Base-by-base conservation (phyloP, 2,113 vertebrate genomes). In the Cyphomyrus plagiostoma region DNA sequence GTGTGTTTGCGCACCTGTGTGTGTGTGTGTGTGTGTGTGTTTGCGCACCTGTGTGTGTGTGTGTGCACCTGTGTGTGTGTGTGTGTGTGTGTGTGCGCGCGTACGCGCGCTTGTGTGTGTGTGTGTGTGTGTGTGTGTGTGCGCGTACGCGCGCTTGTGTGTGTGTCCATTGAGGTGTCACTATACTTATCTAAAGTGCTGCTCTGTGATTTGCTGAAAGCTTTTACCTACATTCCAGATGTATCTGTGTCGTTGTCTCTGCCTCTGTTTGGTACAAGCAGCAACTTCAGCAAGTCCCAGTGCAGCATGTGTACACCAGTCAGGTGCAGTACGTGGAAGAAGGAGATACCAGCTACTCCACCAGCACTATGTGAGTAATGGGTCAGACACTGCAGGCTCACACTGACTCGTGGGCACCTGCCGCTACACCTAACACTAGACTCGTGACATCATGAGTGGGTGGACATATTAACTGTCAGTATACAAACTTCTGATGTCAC, bases 241-340 rank as follows among this genome's bases (percentile, higher is more conserved):
- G 19, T 46, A 21, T 46, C 82, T 46, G 80, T 48, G 7, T 23
- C 23, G 11, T 9, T 9, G 82, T 84, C 70, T 66, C 58, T 13
- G 26, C 17, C n/a, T 87, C 74, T 82, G 30, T 49, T 89, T 97
- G 96, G 96, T 97, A 87, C 96, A 97, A 94, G n/a, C 95, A 95
- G 92, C 97, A 98, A 94, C 95, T 98, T 35, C 96, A 97, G 92
- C 95, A 97, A 94, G 97, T 98, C 39, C 96, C 97, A 0, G 97
- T 98, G 52, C 95, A 98, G 88, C 98, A 98, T 66, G 97, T 98
- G 83, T 98, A 98, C 91, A 93, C 97, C 92, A 97, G 96, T 93
- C 98, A 97, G 93, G 97, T 98, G 92, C 98, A 98, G 93, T 98
- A 98, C 91, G 98, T 98, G 93, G 98, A 98, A 91, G 97, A 96